Conservation (phyloP, 2,113 vertebrate genomes). For the Cervus canadensis region DNA sequence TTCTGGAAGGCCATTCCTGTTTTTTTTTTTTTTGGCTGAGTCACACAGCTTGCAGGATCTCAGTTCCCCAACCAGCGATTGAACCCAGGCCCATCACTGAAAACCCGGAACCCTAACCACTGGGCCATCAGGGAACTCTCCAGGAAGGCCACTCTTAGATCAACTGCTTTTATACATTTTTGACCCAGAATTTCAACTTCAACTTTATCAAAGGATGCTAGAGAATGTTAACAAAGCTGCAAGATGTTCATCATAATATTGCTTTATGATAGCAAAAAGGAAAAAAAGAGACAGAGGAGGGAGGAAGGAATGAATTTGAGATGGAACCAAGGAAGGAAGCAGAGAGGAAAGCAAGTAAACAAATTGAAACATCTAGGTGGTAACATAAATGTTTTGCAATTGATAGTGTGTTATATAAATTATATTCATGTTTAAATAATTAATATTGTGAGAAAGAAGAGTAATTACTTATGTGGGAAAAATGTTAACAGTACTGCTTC, state of each 20-base stretch:
- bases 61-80: neutral
- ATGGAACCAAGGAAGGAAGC: neutral
- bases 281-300: neutral
- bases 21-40: neutral
- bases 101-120: neutral
- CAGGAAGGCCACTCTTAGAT: neutral
- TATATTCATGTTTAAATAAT: neutral
- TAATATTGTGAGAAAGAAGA: neutral
- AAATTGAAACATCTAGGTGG: neutral
- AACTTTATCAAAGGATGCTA: neutral
- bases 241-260: neutral
- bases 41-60: neutral
- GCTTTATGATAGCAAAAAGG: neutral
- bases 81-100: neutral
- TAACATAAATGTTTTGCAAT: neutral
- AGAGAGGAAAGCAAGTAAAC: neutral
- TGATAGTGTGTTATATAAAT: neutral
- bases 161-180: neutral
- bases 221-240: neutral
- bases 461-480: neutral
- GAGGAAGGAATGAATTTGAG: neutral
- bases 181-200: neutral
- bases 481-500: neutral
- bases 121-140: neutral
- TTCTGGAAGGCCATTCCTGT: neutral